Conservation (phyloP, 2,888 invertebrate genomes). For the Baccha elongata region DNA sequence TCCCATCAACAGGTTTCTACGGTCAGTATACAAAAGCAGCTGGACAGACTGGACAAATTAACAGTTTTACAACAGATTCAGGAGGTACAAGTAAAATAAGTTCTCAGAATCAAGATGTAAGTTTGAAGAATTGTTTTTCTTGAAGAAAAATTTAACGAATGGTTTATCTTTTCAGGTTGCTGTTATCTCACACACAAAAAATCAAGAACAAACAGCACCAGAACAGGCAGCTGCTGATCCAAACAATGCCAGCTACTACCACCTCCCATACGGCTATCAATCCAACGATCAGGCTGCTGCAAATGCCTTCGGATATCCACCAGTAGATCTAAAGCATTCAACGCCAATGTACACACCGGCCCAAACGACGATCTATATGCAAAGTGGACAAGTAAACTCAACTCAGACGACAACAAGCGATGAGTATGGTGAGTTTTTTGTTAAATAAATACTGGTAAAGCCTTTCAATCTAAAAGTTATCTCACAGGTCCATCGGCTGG, state of each 20-base stretch:
- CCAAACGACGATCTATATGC: slow-evolving; percentile 79
- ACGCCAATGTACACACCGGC: slow-evolving; percentile 55
- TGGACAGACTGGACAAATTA: slow-evolving; percentile 74
- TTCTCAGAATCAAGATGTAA: slow-evolving; percentile 76
- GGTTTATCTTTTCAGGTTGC: slow-evolving; percentile 76
- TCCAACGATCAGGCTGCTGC: slow-evolving; percentile 70
- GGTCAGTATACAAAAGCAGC: slow-evolving; percentile 78
- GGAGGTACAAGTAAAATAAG: slow-evolving; percentile 78
- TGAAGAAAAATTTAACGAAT: not conserved
- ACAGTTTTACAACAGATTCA: slow-evolving; percentile 78
- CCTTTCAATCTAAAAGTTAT: not conserved
- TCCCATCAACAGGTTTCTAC: slow-evolving; percentile 75
- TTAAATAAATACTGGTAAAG: slow-evolving; percentile 1
- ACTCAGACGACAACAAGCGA: slow-evolving; percentile 81
- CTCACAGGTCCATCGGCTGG: slow-evolving; percentile 46
- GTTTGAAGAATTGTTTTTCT: slow-evolving; percentile 38
- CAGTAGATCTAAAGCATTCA: slow-evolving; percentile 36
- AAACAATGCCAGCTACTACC: slow-evolving; percentile 77
- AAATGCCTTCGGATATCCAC: slow-evolving; percentile 26
- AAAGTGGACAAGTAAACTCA: slow-evolving; percentile 79
- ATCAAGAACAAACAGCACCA: slow-evolving; percentile 46
- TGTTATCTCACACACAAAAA: slow-evolving; percentile 79
- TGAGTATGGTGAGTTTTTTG: slow-evolving; percentile 54
- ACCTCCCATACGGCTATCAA: slow-evolving; percentile 80
- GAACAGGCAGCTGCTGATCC: slow-evolving; percentile 44